Evolutionary conservation across 2,797 vertebrate genomes (phyloP).

Genomic region (Epinephelus coioides): DNA sequence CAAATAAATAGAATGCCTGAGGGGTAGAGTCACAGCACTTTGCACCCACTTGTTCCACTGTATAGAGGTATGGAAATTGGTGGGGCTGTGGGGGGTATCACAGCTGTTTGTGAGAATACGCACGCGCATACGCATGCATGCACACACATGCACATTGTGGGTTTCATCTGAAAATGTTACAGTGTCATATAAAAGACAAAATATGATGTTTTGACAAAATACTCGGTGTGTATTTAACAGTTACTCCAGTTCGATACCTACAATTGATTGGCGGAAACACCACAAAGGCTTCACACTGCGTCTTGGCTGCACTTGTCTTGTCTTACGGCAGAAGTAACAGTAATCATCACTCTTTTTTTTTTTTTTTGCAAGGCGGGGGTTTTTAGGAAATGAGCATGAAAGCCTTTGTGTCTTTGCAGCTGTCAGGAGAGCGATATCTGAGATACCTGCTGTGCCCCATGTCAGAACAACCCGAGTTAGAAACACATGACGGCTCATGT

Average conservation of each 20-base stretch:
- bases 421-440: slow-evolving; percentile 37
- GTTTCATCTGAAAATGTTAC: neutral
- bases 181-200: neutral
- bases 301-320: slow-evolving; percentile 16
- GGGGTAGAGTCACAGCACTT: slow-evolving; percentile 56
- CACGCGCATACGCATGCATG: neutral
- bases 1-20: slow-evolving; percentile 68
- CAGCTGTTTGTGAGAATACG: slow-evolving; percentile 3
- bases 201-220: slow-evolving; percentile 11
- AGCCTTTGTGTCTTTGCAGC: slow-evolving; percentile 39
- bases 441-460: slow-evolving; percentile 47
- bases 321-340: slow-evolving; percentile 33
- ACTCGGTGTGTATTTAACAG: slow-evolving; percentile 6
- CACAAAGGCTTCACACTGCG: neutral
- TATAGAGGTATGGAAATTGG: slow-evolving; percentile 34
- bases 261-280: slow-evolving; percentile 37
- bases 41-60: slow-evolving; percentile 58
- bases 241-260: slow-evolving; percentile 18
- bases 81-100: slow-evolving; percentile 12
- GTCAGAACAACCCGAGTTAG: slow-evolving; percentile 54
- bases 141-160: neutral
- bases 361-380: slow-evolving; percentile 34
- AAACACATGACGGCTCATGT: slow-evolving; percentile 51
- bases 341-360: slow-evolving; percentile 19
- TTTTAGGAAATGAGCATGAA: slow-evolving; percentile 52